phyloP scores from a whole-genome alignment of 2,797 vertebrate species.

The Smutsia temminckii region DNA sequence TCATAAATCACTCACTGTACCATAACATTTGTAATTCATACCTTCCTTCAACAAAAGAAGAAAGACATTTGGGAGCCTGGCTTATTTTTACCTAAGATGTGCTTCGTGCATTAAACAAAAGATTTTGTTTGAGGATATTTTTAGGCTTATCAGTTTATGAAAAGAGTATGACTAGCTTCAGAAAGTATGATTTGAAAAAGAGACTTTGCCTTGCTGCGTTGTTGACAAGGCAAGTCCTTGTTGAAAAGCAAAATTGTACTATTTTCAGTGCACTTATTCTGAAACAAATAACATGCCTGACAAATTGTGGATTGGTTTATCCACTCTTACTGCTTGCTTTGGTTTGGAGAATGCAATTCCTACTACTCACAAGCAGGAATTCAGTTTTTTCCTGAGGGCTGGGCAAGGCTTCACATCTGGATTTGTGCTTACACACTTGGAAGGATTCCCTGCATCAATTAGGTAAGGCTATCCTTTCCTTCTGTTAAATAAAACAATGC shows the following conservation, averaged over 20 bases:
- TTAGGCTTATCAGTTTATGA: not conserved
- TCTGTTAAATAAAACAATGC: constrained; percentile 3
- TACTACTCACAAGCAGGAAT: not conserved
- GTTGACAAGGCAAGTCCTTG: not conserved
- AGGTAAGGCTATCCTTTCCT: not conserved
- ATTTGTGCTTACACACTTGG: not conserved
- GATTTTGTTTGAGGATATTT: not conserved
- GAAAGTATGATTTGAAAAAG: not conserved
- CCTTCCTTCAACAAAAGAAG: constrained; percentile 51
- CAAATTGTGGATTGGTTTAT: not conserved
- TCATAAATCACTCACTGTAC: constrained; percentile 30
- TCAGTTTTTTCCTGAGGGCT: not conserved
- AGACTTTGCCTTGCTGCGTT: not conserved
- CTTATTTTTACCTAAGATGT: constrained; percentile 4
- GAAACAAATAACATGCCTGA: not conserved
- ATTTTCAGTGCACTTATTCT: not conserved
- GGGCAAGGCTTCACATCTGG: not conserved
- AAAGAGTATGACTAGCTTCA: not conserved
- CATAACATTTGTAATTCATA: constrained; percentile 43
- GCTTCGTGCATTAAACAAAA: constrained; percentile 23
- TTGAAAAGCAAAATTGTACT: not conserved
- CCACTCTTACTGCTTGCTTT: not conserved
- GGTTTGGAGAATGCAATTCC: not conserved
- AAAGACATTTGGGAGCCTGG: not conserved
- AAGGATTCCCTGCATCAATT: not conserved